Base-by-base conservation (phyloP, 2,888 invertebrate genomes). In the Sesia bembeciformis region DNA sequence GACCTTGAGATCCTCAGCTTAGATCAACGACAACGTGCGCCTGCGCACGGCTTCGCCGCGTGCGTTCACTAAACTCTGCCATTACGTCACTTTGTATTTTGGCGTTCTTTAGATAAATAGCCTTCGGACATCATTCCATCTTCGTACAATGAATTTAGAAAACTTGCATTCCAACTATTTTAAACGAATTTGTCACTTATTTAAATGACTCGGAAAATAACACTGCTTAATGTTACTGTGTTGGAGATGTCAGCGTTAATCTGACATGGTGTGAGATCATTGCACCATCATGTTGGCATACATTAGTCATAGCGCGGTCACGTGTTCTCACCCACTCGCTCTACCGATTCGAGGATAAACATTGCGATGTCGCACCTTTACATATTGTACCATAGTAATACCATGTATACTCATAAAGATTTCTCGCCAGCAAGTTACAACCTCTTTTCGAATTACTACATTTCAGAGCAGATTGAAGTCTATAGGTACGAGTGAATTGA, bases 1-100 rank as follows among this genome's bases (percentile, higher is more conserved):
- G 80, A 81, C 87, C 87, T 88, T 88, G 87, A 81, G 72, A 74
- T 67, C 65, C 63, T 68, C 63, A 64, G 65, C 52, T 53, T 39
- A 39, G 39, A 39, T 50, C 50, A 23, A 50, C 50, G 50, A 50
- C 50, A 40, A 52, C 39, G 52, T 52, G 51, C 51, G 51, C 40
- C 23, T 2, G 40, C 7, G 40, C 52, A 52, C 52, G 39, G 23
- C 7, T 40, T 40, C n/a, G 40, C 40, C 7, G 7, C 52, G n/a
- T 59, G 74, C 87, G 88, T 86, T 88, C 86, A 86, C 84, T 86
- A 86, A 85, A 87, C 87, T 86, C 81, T 84, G 72, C 62, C 65
- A 76, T 86, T 86, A 81, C 85, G 83, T 86, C 85, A 86, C 71
- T 72, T 65, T 65, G 60, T 81, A 77, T 82, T 82, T 82, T 74